These are phyloP conservation scores for Galbula dea DNA, from an alignment of 2,113 vertebrate species.

Conservation along the genomic window DNA sequence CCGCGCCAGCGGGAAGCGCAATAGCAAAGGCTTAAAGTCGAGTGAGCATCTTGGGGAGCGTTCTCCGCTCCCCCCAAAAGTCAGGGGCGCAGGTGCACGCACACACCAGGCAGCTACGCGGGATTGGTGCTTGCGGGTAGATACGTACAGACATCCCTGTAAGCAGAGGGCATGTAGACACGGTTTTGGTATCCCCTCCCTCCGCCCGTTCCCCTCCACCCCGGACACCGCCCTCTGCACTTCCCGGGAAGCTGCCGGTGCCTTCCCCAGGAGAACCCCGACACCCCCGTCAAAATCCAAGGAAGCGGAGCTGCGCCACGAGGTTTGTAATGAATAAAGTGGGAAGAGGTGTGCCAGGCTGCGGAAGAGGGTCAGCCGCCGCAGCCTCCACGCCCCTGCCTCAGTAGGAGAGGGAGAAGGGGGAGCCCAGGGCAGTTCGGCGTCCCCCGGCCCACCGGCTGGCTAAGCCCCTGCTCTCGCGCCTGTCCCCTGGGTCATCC, in stretches of 20 bases:
- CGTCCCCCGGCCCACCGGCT: neutral
- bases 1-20: neutral
- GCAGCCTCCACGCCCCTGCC: too few relatives aligned
- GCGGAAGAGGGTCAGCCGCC: neutral
- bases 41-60: neutral
- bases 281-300: neutral
- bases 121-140: accelerated
- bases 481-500: neutral
- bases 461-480: neutral
- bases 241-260: neutral
- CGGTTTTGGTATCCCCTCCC: neutral
- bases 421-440: neutral
- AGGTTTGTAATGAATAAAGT: neutral
- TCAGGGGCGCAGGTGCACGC: neutral
- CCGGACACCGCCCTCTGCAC: neutral
- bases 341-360: neutral
- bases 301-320: neutral
- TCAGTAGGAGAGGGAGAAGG: accelerated
- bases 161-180: neutral
- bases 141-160: accelerated
- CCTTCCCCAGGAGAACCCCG: neutral
- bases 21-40: neutral
- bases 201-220: too few relatives aligned
- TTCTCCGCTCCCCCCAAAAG: neutral
- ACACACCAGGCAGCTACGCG: neutral